Conservation (phyloP, 2,113 vertebrate species). For the pig (Sus scrofa) region T2T-Sscrofa CM000826.6:24734501-24735000, state of each 20-base stretch:
- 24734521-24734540: constrained; percentile 78
- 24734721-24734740: constrained; percentile 90
- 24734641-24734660: constrained; percentile 82
- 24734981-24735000: constrained; percentile 94
- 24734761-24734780: constrained; percentile 92
- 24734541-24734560: constrained; percentile 72
- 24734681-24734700: constrained; percentile 86
- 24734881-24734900: constrained; percentile 92
- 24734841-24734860: constrained; percentile 93
- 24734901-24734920: constrained; percentile 93
- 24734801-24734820: constrained; percentile 93
- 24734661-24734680: constrained; percentile 86
- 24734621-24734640: constrained; percentile 34
- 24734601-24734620: constrained; percentile 77
- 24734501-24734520: constrained; percentile 72
- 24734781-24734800: constrained; percentile 93
- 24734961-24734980: constrained; percentile 95
- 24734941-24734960: constrained; percentile 94
- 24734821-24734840: constrained; percentile 94
- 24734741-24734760: constrained; percentile 90
- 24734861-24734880: constrained; percentile 93
- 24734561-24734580: constrained; percentile 72
- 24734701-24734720: constrained; percentile 89
- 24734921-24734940: constrained; percentile 92
- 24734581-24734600: neutral